Percentiles rank a stretch among this genome's conserved stretches.
Evolutionary conservation across 2,888 invertebrate genomes (phyloP).

Genomic region (Diloba caeruleocephala): DNA sequence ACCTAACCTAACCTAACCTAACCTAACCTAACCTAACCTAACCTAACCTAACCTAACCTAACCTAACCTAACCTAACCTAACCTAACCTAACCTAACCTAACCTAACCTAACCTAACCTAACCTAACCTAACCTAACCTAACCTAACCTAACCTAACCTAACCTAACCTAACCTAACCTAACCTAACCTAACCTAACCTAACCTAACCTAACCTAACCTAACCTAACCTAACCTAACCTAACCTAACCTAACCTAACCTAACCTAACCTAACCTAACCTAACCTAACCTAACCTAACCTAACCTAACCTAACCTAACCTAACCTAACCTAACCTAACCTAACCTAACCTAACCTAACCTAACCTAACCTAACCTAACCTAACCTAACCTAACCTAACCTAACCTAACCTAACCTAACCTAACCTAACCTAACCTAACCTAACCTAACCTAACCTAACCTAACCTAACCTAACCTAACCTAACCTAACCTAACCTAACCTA

Average conservation of each 20-base stretch:
- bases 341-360: constrained; percentile 38
- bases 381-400: constrained; percentile 29
- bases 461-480: constrained; percentile 31
- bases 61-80: constrained; percentile 38
- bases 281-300: constrained; percentile 47
- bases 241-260: constrained; percentile 41
- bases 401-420: constrained; percentile 32
- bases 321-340: constrained; percentile 44
- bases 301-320: constrained; percentile 46
- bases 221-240: constrained; percentile 31
- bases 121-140: constrained; percentile 48
- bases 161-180: constrained; percentile 41
- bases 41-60: constrained; percentile 41
- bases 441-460: constrained; percentile 28
- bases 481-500: constrained; percentile 27
- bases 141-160: constrained; percentile 48
- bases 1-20: constrained; percentile 41
- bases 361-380: constrained; percentile 30
- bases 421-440: constrained; percentile 32
- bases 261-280: constrained; percentile 46
- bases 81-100: constrained; percentile 42
- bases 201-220: constrained; percentile 32
- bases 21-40: constrained; percentile 40
- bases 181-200: constrained; percentile 38
- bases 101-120: constrained; percentile 45